Evolutionary conservation across 2,113 vertebrate species (phyloP), one percentile per base, ranked within the genome.

Genomic region (Propithecus coquereli): DNA sequence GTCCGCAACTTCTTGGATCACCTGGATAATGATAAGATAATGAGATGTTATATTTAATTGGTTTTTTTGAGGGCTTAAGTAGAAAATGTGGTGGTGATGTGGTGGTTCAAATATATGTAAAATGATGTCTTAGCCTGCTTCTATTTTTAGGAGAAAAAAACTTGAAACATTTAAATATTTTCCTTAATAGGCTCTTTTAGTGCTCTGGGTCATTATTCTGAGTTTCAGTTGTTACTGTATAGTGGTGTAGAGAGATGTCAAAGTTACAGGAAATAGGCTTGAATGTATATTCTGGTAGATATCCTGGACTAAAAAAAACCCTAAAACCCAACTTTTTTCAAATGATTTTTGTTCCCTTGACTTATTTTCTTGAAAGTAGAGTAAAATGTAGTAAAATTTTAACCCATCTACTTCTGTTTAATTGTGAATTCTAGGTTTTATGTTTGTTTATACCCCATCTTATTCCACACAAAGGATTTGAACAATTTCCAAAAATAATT

Each of bases 321-420:
- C 4, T 4, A 57, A 27, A 63, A 63, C 27, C 25, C 10, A 63
- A 63, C 10, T 74, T 96, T 97, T 87, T 65, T 34, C 57, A 83
- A 71, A 68, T 61, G 22, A 70, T 89, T 95, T 96, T 87, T 82
- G 52, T 94, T 77, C 27, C 37, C 93, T 16, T 90, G 27, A 32
- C 30, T 86, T 85, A 61, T 82, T 94, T 77, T 82, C 63, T 95
- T 94, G 77, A 96, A 84, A 96, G n/a, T 70, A 90, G 18, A 74
- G 30, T 79, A 86, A 43, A 71, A 88, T 92, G 30, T 74, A 74
- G 43, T 59, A 87, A 83, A 79, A 43, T 74, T 61, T 93, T 87
- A 79, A 50, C 20, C 32, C 10, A 5, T 12, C 12, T 40, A 40
- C 37, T 96, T 88, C 61, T 95, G 40, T 61, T 93, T 91, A 57